Percentiles rank a stretch among this genome's conserved stretches.
Conservation (phyloP, 2,888 invertebrate genomes). For the Drosophila nr. perissopoda region DNA sequence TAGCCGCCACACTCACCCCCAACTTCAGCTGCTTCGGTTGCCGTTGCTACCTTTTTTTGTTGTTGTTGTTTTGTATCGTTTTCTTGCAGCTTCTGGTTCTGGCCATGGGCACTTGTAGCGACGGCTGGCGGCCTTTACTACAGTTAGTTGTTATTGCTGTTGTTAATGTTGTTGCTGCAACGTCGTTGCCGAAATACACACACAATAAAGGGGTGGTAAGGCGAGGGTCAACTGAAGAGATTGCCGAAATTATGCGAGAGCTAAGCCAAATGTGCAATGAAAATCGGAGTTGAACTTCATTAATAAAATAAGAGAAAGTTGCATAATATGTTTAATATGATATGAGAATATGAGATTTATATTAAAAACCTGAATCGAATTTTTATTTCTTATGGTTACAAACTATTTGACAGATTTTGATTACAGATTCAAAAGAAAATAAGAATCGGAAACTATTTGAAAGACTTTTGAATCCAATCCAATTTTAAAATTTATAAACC, state of each 20-base stretch:
- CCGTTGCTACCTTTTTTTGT: conserved; percentile 35
- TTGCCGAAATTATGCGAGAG: conserved; percentile 1
- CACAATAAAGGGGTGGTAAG: conserved; percentile 44
- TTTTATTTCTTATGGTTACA: neutral
- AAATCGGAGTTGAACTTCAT: neutral
- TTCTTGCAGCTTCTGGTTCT: conserved; percentile 57
- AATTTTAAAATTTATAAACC: neutral
- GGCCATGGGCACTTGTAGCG: conserved; percentile 66
- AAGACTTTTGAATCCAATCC: neutral
- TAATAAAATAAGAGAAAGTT: neutral
- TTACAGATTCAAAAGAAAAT: no score
- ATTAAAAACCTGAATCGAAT: neutral
- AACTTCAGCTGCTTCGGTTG: neutral
- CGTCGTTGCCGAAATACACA: conserved; percentile 44
- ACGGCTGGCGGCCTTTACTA: conserved; percentile 58
- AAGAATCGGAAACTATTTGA: no score
- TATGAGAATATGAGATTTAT: neutral
- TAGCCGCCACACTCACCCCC: neutral
- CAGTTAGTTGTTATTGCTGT: conserved; percentile 27
- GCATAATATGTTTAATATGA: no score
- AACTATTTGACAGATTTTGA: neutral
- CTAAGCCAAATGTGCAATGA: neutral
- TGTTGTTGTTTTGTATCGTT: conserved; percentile 27
- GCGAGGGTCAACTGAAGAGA: conserved; percentile 35
- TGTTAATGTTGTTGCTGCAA: conserved; percentile 45